Conservation (phyloP, 1,140 invertebrate species). For the Brachionus paranguensis region DNA sequence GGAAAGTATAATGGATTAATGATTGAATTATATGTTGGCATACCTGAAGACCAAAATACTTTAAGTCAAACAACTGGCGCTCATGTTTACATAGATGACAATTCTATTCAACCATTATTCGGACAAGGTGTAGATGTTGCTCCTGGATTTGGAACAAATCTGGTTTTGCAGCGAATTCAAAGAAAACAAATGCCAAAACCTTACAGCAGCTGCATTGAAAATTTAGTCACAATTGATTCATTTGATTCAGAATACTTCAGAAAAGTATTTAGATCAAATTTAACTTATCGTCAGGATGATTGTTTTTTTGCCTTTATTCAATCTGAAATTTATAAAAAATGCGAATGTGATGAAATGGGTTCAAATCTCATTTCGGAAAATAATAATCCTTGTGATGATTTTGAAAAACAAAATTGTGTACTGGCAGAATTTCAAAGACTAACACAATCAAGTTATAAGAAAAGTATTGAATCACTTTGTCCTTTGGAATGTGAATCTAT, state of each 20-base stretch:
- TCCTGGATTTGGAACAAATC: background rate
- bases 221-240: background rate
- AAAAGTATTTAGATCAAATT: background rate
- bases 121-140: background rate
- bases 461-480: background rate
- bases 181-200: background rate
- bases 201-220: background rate
- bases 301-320: background rate
- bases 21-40: conserved; percentile 6
- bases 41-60: background rate
- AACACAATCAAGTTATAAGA: background rate
- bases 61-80: background rate
- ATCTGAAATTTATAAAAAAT: background rate
- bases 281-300: background rate
- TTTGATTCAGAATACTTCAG: background rate
- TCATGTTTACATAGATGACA: background rate
- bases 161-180: background rate
- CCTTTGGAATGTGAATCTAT: conserved; percentile 18
- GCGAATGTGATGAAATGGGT: background rate
- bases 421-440: background rate
- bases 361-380: background rate
- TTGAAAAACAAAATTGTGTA: background rate
- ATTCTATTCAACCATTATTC: background rate
- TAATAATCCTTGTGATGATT: background rate
- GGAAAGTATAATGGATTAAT: conserved; percentile 18